A percentile compares a stretch with the other conserved stretches of the same genome.
phyloP scores from a whole-genome alignment of 2,113 vertebrate genomes.

The Cricetomys ansorgei region DNA sequence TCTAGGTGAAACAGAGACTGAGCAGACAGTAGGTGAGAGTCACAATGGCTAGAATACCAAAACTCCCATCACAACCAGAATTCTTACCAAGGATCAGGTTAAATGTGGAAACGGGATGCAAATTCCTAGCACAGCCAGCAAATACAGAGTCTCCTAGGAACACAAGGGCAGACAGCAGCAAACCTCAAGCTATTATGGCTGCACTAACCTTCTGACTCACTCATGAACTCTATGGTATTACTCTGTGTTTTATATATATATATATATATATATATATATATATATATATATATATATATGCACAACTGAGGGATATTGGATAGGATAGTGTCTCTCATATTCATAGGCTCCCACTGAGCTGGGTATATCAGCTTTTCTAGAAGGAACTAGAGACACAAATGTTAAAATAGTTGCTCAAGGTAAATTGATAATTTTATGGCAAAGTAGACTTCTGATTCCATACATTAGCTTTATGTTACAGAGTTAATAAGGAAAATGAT shows the following conservation, averaged over 20 bases:
- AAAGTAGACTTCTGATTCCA: neutral
- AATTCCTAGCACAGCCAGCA: neutral
- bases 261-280: too few species aligned
- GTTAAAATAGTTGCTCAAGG: neutral
- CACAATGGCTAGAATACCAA: accelerated
- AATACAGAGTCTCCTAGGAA: neutral
- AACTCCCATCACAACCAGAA: too few species aligned
- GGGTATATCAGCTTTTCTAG: neutral
- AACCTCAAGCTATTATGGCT: accelerated
- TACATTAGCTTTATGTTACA: neutral
- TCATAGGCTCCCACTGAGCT: accelerated
- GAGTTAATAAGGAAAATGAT: neutral
- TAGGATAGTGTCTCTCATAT: accelerated
- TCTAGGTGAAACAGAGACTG: neutral
- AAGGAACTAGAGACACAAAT: neutral
- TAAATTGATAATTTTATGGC: neutral
- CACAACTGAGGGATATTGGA: too few species aligned
- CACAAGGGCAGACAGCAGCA: too few species aligned
- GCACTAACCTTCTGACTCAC: accelerated
- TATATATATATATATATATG: too few species aligned
- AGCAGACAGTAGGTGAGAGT: accelerated
- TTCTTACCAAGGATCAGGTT: too few species aligned
- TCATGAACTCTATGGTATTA: neutral
- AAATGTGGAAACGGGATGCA: neutral
- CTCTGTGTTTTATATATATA: too few species aligned